A percentile compares a stretch with the other conserved stretches of the same genome.
phyloP scores from a whole-genome alignment of 2,888 invertebrate genomes.

The Coelinius sp. region DNA sequence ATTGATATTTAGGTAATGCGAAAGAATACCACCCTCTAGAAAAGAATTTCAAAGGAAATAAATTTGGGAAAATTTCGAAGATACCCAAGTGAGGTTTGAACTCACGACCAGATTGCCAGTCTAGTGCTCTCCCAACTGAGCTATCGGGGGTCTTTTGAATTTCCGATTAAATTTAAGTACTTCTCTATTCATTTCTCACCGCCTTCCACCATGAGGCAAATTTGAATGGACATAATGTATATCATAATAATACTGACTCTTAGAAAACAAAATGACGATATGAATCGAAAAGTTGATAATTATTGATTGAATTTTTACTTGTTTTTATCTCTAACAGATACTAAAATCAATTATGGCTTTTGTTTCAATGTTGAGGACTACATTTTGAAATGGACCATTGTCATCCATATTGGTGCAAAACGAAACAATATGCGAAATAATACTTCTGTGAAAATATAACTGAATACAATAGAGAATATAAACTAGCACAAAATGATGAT shows the following conservation, averaged over 20 bases:
- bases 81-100: too few species aligned
- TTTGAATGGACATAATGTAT: too few species aligned
- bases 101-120: too few species aligned
- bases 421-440: background rate
- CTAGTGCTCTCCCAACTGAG: too few species aligned
- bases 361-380: slow-evolving; percentile 40
- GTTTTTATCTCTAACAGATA: slow-evolving; percentile 25
- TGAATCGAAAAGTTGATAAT: background rate
- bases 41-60: too few species aligned
- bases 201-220: too few species aligned
- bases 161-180: too few species aligned
- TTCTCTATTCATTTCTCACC: too few species aligned
- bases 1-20: too few species aligned
- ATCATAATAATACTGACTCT: background rate
- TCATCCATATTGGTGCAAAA: background rate
- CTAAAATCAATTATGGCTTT: slow-evolving; percentile 42
- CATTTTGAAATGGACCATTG: background rate
- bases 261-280: background rate
- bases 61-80: too few species aligned
- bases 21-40: slow-evolving; percentile 72
- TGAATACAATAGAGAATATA: background rate
- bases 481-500: background rate
- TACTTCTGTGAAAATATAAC: too few species aligned
- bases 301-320: background rate
- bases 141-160: too few species aligned